Base-by-base conservation (phyloP, 1,140 invertebrate genomes). In the Belonocnema kinseyi region DNA sequence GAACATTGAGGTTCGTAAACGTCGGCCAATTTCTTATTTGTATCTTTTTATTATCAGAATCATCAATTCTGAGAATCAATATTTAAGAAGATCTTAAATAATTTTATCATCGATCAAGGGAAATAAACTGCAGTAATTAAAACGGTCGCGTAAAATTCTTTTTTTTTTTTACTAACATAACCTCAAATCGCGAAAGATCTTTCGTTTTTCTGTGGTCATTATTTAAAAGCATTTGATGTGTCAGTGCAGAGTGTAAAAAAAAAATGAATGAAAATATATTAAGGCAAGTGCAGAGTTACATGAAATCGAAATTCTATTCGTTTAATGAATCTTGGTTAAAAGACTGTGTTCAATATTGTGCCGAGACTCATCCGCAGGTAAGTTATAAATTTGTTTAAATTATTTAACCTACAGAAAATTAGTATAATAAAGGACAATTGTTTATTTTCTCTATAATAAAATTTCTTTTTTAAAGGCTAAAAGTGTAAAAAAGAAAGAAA, bases 321-420 rank as follows among this genome's bases (percentile, higher is more conserved):
- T 80, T 83, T 26, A 86, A 86, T 72, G 79, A 84, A 40, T 50
- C 79, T n/a, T 90, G 88, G 88, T 74, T 89, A 26, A 76, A 75
- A 72, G 86, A 84, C 40, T 89, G 88, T 77, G 75, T 89, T 33
- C 78, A 86, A 11, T 90, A 86, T 83, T 89, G 80, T 73, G 73
- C 82, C 21, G 83, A 73, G 12, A 82, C 86, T 56, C 77, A 84
- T 56, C 33, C 74, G 75, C 26, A 73, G 13, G 82, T 82, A 82
- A 72, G 73, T 82, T 76, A 78, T 81, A 51, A 78, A 73, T 73
- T 66, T 76, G 16, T 73, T 77, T 56, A 16, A 26, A 10, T 50
- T 72, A 16, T 56, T 19, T 51, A 17, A 16, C 26, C 4, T 33
- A 33, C 4, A 33, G 2, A 33, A 33, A 33, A 3, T 3, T 33